Evolutionary conservation across 1,140 invertebrate species (phyloP), one percentile per base, ranked within the genome.

Genomic region (Plectrocnemia conspersa): DNA sequence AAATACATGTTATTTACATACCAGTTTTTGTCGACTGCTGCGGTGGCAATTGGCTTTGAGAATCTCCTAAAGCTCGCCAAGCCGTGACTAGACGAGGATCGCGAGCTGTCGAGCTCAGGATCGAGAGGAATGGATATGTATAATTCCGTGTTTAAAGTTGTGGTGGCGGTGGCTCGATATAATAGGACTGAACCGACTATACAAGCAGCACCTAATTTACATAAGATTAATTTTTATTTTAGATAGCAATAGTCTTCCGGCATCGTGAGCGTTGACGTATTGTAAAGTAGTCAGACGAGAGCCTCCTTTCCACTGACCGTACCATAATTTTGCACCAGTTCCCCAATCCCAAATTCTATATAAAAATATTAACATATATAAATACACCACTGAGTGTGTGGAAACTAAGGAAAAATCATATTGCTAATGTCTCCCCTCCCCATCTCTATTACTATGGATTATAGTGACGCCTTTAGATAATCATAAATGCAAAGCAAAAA

Each of bases 201-300:
- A 63, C 62, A 58, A 56, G 47, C 13, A 4, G 47, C 18, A 22
- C 47, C 47, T n/a, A 64, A 63, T 66, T 66, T 61, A 32, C 27
- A n/a, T n/a, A n/a, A n/a, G n/a, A n/a, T n/a, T n/a, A n/a, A n/a
- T n/a, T n/a, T n/a, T n/a, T n/a, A n/a, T n/a, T n/a, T n/a, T n/a
- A 70, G 89, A 77, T 18, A 91, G 70, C 54, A 91, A 69, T 21
- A 84, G 77, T 49, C 83, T 77, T 5, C 58, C 54, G 1, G 49
- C 49, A 66, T 93, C 88, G 66, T 95, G 91, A 45, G 85, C 78
- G 75, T 97, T 96, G n/a, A 96, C 71, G 69, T 92, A 92, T 63
- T 93, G 85, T 24, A 96, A 73, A 25, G 86, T 77, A 6, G 89
- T 88, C 29, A 97, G 84, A 41, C 83, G 81, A 19, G 82, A 75